Evolutionary conservation across 1,140 invertebrate genomes (phyloP), one percentile per base, ranked within the genome.

Genomic region (Helicoverpa zea): DNA sequence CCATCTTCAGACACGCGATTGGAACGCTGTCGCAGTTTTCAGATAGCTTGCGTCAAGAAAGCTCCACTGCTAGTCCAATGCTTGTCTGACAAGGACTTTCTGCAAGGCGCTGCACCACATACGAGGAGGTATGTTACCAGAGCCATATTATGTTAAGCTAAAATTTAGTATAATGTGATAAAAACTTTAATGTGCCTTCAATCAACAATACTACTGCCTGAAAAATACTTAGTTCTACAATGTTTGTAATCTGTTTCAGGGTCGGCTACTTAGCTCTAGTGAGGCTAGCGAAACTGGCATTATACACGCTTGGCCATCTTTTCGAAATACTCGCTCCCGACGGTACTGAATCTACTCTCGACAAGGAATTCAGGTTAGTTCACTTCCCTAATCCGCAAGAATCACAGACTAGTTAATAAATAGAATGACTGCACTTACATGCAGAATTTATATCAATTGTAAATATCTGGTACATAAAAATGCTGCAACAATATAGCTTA

Each of bases 181-280:
- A 63, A 4, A 29, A 79, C 9, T 63, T 0, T 66, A 29, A 72
- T 75, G 51, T 81, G 14, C 49, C 70, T 9, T 43, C 5, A 5
- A 43, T 43, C 5, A 43, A 5, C 1, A 43, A 43, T 43, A 7
- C 35, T 7, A 43, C 7, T 7, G 35, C 35, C 35, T 43, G 35
- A 43, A 9, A 43, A 43, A 43, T 43, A 43, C 35, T 1, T n/a
- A n/a, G n/a, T n/a, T n/a, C n/a, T n/a, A n/a, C n/a, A 5, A 9
- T 43, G 3, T 7, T 43, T 43, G 35, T 43, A 9, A 43, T 35
- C 3, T 43, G 13, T 94, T 94, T 81, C 90, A 95, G 95, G 29
- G 97, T 97, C 59, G 98, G 98, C 0, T 98, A 98, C 94, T 96
- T 98, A 84, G 97, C 98, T 63, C 97, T 99, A 64, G 95, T 99